A percentile compares a stretch with the other conserved stretches of the same genome.
phyloP scores from a whole-genome alignment of 2,888 invertebrate species.

The Nesidiocoris tenuis region DNA sequence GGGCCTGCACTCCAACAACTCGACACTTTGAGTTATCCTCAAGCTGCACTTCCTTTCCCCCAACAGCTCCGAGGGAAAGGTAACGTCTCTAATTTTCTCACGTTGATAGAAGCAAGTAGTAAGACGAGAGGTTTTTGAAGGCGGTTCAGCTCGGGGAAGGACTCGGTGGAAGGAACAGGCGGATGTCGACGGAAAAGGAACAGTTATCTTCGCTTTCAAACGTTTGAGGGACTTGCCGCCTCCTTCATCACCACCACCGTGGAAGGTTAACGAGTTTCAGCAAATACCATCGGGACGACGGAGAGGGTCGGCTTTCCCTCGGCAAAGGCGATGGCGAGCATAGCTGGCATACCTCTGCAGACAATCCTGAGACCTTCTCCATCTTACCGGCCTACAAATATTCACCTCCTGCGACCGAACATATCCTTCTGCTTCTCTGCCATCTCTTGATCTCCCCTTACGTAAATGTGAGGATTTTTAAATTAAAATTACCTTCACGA shows the following conservation, averaged over 20 bases:
- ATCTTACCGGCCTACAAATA: neutral
- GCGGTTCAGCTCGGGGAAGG: neutral
- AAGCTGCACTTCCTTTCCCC: neutral
- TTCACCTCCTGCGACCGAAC: neutral
- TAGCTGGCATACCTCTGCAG: neutral
- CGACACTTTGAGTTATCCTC: neutral
- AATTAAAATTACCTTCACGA: neutral
- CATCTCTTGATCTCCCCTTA: neutral
- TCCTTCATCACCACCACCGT: neutral
- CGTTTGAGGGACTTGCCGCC: neutral
- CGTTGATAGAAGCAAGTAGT: neutral
- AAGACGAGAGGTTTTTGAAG: neutral
- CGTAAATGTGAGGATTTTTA: neutral
- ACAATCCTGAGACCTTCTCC: neutral
- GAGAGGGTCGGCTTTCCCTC: neutral
- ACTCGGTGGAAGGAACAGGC: neutral
- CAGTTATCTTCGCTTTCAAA: conserved; percentile 41
- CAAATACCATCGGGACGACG: too few species aligned
- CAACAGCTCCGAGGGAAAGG: neutral
- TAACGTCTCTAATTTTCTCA: neutral
- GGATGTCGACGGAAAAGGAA: conserved; percentile 9
- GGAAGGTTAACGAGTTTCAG: neutral
- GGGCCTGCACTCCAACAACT: neutral
- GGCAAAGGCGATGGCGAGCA: neutral
- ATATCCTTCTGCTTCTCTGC: too few species aligned